Evolutionary conservation across 2,888 invertebrate genomes (phyloP), one percentile per base, ranked within the genome.

Genomic region (Protula sp.): DNA sequence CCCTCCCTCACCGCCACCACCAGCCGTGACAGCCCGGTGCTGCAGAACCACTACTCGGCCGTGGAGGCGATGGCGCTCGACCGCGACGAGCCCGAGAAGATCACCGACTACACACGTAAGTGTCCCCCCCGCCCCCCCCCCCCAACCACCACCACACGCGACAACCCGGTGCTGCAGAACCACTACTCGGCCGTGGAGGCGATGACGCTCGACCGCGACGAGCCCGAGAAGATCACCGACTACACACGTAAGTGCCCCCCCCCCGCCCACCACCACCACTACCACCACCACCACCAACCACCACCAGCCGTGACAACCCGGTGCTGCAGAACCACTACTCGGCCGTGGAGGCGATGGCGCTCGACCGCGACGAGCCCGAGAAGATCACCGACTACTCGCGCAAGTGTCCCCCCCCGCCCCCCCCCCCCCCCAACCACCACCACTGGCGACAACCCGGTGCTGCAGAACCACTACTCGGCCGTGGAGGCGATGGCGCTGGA

Each of bases 291-390:
- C 88, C 74, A 83, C 74, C 64, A 89, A 81, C 82, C 60, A 83
- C 87, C 31, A 85, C 86, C 63, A 83, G 84, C 67, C 87, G 89
- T 80, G 86, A 86, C 72, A 88, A 89, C 79, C 89, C 89, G 0
- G 79, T 76, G 59, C 74, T 87, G 30, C 87, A 88, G 74, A 83
- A 83, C 4, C 82, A 86, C 67, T 87, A 87, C 76, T 81, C 84
- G 24, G 86, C 86, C 68, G 83, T 89, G 29, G 87, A 89, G 76
- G 86, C 87, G 0, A 82, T 87, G 67, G 88, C 88, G 1, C 81
- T 89, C 48, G 85, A 86, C 68, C 82, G 85, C 67, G 84, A 84
- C 58, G 83, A 83, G 53, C 74, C 83, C 22, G 85, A 85, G 62
- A 82, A 84, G 65, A 82, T 67, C 38, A 58, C 57, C 1, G 65